phyloP scores from a whole-genome alignment of 2,888 invertebrate species.

The Drosophila austrosaltans region DNA sequence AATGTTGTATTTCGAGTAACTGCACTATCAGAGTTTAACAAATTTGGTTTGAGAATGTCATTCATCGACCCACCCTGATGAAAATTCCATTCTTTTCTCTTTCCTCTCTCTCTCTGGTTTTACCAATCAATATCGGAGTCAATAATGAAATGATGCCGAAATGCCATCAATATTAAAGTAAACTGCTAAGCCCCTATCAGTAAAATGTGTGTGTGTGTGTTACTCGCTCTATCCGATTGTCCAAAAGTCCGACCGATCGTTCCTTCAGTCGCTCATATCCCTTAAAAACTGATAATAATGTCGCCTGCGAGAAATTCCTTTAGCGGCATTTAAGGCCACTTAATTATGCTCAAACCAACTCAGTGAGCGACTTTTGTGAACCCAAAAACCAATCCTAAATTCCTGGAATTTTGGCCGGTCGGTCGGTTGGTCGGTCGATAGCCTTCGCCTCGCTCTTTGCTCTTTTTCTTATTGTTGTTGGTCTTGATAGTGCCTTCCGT shows the following conservation, averaged over 20 bases:
- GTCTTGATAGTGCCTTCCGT: background rate
- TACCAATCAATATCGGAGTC: slow-evolving; percentile 39
- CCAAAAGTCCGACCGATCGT: background rate
- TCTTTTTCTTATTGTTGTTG: background rate
- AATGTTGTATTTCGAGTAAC: too few species aligned
- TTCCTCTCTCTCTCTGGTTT: slow-evolving; percentile 2
- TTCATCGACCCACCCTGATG: slow-evolving; percentile 1
- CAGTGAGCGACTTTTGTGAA: slow-evolving; percentile 24
- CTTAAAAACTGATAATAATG: slow-evolving; percentile 71
- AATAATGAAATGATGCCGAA: slow-evolving; percentile 46
- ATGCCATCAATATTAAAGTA: slow-evolving; percentile 43
- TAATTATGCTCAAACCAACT: slow-evolving; percentile 62
- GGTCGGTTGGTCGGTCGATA: background rate
- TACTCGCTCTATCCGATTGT: too few species aligned
- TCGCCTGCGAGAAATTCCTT: slow-evolving; percentile 77
- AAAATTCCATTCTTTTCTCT: background rate
- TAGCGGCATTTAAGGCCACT: slow-evolving; percentile 76
- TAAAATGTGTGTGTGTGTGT: slow-evolving; percentile 21
- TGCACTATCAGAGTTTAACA: too few species aligned
- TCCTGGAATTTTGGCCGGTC: slow-evolving; percentile 70
- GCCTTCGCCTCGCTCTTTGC: background rate
- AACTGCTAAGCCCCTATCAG: slow-evolving; percentile 13
- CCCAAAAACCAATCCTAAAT: slow-evolving; percentile 74
- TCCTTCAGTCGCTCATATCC: slow-evolving; percentile 32
- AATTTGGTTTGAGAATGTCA: background rate